phyloP scores from a whole-genome alignment of 2,113 vertebrate species.

The Pachycephala philippinensis region DNA sequence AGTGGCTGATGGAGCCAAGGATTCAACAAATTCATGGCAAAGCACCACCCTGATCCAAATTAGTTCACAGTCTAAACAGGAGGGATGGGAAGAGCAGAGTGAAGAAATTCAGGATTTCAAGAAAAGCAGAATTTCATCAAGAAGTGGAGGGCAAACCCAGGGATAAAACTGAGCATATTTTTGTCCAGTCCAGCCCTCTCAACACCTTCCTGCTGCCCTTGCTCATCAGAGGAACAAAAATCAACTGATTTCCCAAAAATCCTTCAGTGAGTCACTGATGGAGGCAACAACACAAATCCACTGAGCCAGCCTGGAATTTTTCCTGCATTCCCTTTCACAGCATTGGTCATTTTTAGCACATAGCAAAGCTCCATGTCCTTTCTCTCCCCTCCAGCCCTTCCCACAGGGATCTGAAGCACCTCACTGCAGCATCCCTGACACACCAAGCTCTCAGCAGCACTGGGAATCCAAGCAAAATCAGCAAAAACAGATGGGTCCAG shows the following conservation, averaged over 20 bases:
- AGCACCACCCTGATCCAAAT: not conserved
- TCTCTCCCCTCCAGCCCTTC: not conserved
- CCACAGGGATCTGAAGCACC: not conserved
- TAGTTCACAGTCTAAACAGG: not conserved
- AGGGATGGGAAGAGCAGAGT: not conserved
- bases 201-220: not conserved
- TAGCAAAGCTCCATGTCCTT: not conserved
- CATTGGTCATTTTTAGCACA: not conserved
- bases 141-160: not conserved
- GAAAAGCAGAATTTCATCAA: not conserved
- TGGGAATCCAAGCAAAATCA: not conserved
- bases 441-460: not conserved
- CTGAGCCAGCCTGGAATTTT: not conserved
- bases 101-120: not conserved
- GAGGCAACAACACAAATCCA: not conserved
- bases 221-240: not conserved
- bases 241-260: not conserved
- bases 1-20: not conserved
- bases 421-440: not conserved
- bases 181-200: not conserved
- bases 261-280: not conserved
- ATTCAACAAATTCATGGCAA: not conserved
- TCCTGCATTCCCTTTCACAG: not conserved
- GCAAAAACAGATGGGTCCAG: not conserved
- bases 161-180: rapidly evolving